Conservation (phyloP, 2,888 invertebrate species). For the Acanthosoma haemorrhoidale region DNA sequence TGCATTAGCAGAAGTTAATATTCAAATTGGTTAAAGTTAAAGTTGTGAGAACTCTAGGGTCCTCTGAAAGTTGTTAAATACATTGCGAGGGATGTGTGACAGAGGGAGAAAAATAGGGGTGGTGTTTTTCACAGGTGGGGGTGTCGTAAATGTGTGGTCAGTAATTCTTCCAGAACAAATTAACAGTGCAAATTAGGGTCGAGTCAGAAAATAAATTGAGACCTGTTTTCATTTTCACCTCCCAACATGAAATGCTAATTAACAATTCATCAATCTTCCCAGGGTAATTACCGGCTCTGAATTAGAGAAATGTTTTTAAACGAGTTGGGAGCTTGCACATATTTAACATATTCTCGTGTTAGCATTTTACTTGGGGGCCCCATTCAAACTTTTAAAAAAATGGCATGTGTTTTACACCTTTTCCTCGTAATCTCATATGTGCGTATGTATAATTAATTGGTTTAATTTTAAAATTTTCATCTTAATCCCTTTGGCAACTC, state of each 20-base stretch:
- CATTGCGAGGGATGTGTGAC: not conserved
- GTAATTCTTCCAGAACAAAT: not conserved
- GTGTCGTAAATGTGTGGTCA: not conserved
- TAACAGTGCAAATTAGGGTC: not conserved
- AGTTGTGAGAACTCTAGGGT: too few relatives aligned
- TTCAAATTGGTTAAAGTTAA: too few relatives aligned
- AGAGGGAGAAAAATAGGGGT: not conserved
- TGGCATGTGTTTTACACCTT: too few relatives aligned
- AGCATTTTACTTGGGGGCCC: too few relatives aligned
- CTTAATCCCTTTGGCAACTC: too few relatives aligned
- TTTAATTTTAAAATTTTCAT: too few relatives aligned
- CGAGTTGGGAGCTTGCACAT: too few relatives aligned
- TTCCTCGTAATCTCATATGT: too few relatives aligned
- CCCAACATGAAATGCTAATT: not conserved
- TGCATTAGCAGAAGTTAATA: too few relatives aligned
- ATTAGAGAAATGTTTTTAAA: not conserved
- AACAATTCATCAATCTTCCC: conserved; percentile 4
- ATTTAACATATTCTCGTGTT: too few relatives aligned
- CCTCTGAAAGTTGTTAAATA: not conserved
- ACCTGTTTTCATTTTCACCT: not conserved
- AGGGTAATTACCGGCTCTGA: not conserved
- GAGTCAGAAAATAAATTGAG: not conserved
- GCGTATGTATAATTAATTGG: too few relatives aligned
- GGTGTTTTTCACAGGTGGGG: not conserved
- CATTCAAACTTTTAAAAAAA: too few relatives aligned